These are phyloP conservation scores for Narcine bancroftii DNA, from an alignment of 2,113 vertebrate species.

Conservation along the genomic window DNA sequence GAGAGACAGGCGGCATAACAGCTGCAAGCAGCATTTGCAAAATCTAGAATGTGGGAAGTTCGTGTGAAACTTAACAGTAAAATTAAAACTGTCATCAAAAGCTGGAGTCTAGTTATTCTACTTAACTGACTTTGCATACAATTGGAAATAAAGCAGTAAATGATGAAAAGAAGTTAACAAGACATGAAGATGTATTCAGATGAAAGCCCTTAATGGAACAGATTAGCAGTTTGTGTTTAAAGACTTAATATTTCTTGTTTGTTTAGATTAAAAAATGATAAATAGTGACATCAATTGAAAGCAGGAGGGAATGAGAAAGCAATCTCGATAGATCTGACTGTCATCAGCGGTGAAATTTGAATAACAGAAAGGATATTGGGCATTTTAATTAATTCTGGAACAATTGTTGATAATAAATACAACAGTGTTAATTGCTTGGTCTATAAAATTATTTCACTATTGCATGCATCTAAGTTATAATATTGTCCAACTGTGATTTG, in stretches of 20 bases:
- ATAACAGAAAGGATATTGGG: too few relatives aligned
- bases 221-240: not conserved
- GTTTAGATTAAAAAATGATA: not conserved
- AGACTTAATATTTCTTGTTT: not conserved
- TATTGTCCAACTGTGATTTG: not conserved
- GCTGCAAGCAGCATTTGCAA: not conserved
- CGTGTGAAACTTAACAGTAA: slow-evolving; percentile 24
- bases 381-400: not conserved
- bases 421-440: not conserved
- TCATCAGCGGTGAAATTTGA: too few relatives aligned
- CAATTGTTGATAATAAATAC: not conserved
- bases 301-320: too few relatives aligned
- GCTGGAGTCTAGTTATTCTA: not conserved
- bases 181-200: not conserved
- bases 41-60: slow-evolving; percentile 28
- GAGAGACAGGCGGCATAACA: slow-evolving; percentile 5
- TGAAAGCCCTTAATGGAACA: not conserved
- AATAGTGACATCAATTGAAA: not conserved
- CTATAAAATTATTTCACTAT: not conserved
- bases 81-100: not conserved
- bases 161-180: not conserved
- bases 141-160: not conserved
- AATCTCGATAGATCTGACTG: too few relatives aligned
- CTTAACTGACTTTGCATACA: not conserved
- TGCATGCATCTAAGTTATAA: not conserved